Conservation (phyloP, 2,113 vertebrate species). For the Ceuthmochares aereus region DNA sequence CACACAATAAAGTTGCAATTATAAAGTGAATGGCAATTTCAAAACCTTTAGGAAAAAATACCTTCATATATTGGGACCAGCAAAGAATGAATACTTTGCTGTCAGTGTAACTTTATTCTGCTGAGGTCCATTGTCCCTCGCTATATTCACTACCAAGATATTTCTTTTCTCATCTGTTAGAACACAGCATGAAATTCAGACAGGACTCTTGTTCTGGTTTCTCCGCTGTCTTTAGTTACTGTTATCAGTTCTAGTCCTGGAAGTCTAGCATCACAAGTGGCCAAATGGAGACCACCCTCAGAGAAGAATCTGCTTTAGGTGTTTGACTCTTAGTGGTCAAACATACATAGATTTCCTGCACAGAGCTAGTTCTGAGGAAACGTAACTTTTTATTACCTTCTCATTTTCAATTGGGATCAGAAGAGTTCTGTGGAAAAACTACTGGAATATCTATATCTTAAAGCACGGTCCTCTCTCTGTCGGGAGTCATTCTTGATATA, state of each 20-base stretch:
- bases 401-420: neutral
- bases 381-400: neutral
- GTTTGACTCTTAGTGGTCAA: neutral
- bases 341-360: neutral
- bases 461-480: neutral
- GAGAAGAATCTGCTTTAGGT: neutral
- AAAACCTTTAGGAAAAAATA: neutral
- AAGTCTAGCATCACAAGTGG: neutral
- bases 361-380: neutral
- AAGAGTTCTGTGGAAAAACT: neutral
- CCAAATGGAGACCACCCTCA: neutral
- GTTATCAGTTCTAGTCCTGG: neutral
- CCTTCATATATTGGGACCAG: neutral
- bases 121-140: neutral
- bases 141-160: neutral
- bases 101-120: neutral
- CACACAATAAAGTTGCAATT: neutral
- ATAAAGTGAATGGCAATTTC: neutral
- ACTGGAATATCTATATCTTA: neutral
- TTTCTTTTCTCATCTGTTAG: neutral
- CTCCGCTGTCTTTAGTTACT: neutral
- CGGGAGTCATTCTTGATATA: neutral
- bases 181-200: neutral
- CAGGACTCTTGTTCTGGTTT: neutral
- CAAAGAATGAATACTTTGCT: neutral